These are phyloP conservation scores for Ptychadena robeensis DNA, from an alignment of 2,797 vertebrate species.

Conservation along the genomic window DNA sequence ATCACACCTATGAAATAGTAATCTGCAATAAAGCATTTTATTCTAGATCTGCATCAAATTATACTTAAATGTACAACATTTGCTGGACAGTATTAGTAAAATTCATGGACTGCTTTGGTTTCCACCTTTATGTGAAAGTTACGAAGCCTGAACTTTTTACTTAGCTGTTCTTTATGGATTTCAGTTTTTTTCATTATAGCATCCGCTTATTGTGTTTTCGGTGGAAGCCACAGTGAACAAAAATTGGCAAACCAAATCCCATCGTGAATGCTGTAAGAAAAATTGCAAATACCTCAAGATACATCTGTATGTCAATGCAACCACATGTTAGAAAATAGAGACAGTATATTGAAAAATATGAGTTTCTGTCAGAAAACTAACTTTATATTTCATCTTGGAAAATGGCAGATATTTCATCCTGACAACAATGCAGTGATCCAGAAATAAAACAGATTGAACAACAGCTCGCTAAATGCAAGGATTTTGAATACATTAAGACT, in stretches of 20 bases:
- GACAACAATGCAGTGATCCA: conserved; percentile 51
- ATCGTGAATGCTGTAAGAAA: conserved; percentile 11
- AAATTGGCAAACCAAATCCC: not conserved
- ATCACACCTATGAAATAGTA: too few species aligned
- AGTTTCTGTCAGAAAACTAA: conserved; percentile 38
- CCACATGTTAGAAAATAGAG: conserved; percentile 14
- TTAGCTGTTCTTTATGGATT: not conserved
- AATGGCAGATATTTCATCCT: conserved; percentile 49
- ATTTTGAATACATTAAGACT: conserved; percentile 39
- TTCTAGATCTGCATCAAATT: too few species aligned
- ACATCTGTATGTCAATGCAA: conserved; percentile 28
- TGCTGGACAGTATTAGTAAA: too few species aligned
- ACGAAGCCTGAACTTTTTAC: too few species aligned
- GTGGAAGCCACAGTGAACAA: not conserved
- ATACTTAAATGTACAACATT: too few species aligned
- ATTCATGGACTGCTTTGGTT: not conserved
- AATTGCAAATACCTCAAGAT: conserved; percentile 30
- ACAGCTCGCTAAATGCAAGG: conserved; percentile 14
- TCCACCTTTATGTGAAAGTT: too few species aligned
- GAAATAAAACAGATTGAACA: conserved; percentile 49
- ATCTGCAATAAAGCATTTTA: too few species aligned
- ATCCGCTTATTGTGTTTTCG: not conserved
- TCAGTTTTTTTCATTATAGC: not conserved
- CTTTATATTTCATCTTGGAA: conserved; percentile 49
- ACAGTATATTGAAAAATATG: conserved; percentile 50